Base-by-base conservation (phyloP, 1,140 invertebrate genomes). In the Leptopilina boulardi region DNA sequence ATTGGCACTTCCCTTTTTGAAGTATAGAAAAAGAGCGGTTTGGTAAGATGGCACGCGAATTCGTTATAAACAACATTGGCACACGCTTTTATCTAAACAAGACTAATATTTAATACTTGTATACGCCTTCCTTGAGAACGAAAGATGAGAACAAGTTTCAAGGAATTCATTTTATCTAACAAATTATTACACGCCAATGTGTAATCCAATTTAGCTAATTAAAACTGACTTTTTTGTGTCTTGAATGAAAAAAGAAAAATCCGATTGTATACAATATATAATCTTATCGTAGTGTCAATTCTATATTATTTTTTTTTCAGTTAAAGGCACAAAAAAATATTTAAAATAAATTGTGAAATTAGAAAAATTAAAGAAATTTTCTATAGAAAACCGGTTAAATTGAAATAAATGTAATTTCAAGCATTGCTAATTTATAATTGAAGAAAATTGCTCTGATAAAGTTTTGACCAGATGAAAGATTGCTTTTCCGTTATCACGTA, bases 121-220 rank as follows among this genome's bases (percentile, higher is more conserved):
- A 21, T 21, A 54, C 34, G 47, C 23, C 59, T 66, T 66, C 59
- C 59, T 30, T 66, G 59, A 66, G 59, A 34, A 34, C 59, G 3
- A 66, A 66, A 23, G 59, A 66, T 66, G 26, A 66, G 23, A 66
- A 66, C 23, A 66, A 66, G 23, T 66, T 66, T 66, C 26, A 66
- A 30, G 26, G 11, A 66, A 34, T 66, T n/a, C 11, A 30, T 23
- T 34, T 66, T 30, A 66, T 30, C 23, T 26, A 66, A 66, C 59
- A 34, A 66, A 66, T 34, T 66, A 66, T 66, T 66, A 30, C 23
- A 30, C 23, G 10, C 59, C 26, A 66, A 66, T 34, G 59, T 66
- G 13, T 30, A 51, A 51, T 66, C 59, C 23, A 66, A 34, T 66
- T 66, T n/a, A 66, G 13, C 15, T 66, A 34, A 66, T 66, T 66